Base-by-base conservation (phyloP, 64 coral and sea anemone genomes). In the Orbicella faveolata region DNA sequence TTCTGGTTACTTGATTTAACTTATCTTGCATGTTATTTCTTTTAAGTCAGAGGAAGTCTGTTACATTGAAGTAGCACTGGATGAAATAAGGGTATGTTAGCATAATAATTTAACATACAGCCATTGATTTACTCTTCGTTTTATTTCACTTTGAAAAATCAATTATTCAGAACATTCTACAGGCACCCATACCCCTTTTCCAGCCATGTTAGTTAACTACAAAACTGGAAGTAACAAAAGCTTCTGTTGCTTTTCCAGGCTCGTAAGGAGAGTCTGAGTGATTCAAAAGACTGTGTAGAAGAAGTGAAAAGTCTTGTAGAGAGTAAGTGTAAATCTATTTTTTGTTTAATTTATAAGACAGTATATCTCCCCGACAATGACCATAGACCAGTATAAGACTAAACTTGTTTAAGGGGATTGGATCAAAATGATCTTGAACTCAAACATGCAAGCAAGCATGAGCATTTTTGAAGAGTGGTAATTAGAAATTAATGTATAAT, bases 61-160 rank as follows among this genome's bases (percentile, higher is more conserved):
- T 64, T 92, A 70, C 53, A 92, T 92, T 81, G 90, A 92, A 80
- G 79, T 78, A 52, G 90, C 90, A 30, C 35, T 76, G 34, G 61
- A 63, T 73, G 90, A 87, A 81, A 65, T 92, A 2, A 88, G 80
- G 90, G 90, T 92, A 80, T 11, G 3, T 6, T 68, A 9, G 67
- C 23, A 26, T n/a, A 26, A 7, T 11, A 33, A 70, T 26, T 70
- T 26, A 11, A 6, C 10, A 26, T 26, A n/a, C 23, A 70, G 2
- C 21, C 9, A 26, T 70, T 26, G 25, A 11, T 9, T 70, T 9
- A 10, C 20, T 25, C 21, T 70, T 23, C 10, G 6, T 4, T n/a
- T 80, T n/a, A 68, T 64, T 65, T 21, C 9, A 59, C 1, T 78
- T 78, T 18, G 37, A 52, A 3, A 44, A 77, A 74, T 74, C 12